phyloP scores from a whole-genome alignment of 1,140 invertebrate genomes.

The fruit fly (Drosophila melanogaster) region Release_6_plus_ISO1_MT NC_004354.4:12981501-12982000 shows the following conservation, averaged over 20 bases:
- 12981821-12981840: conserved; percentile 6
- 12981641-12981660: conserved; percentile 64
- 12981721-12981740: conserved; percentile 44
- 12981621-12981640: conserved; percentile 54
- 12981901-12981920: too few species aligned
- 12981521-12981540: conserved; percentile 67
- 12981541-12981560: not conserved
- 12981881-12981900: too few species aligned
- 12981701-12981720: conserved; percentile 52
- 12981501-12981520: conserved; percentile 80
- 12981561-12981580: not conserved
- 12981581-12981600: conserved; percentile 7
- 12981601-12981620: conserved; percentile 10
- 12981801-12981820: conserved; percentile 15
- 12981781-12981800: conserved; percentile 27
- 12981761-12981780: conserved; percentile 30
- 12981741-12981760: conserved; percentile 37
- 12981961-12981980: too few species aligned
- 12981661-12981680: conserved; percentile 57
- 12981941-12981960: too few species aligned
- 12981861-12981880: too few species aligned
- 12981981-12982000: too few species aligned
- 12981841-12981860: not conserved
- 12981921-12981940: too few species aligned
- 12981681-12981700: conserved; percentile 58